Evolutionary conservation across 2,113 vertebrate genomes (phyloP).

Genomic region (Mesoclemmys tuberculata): DNA sequence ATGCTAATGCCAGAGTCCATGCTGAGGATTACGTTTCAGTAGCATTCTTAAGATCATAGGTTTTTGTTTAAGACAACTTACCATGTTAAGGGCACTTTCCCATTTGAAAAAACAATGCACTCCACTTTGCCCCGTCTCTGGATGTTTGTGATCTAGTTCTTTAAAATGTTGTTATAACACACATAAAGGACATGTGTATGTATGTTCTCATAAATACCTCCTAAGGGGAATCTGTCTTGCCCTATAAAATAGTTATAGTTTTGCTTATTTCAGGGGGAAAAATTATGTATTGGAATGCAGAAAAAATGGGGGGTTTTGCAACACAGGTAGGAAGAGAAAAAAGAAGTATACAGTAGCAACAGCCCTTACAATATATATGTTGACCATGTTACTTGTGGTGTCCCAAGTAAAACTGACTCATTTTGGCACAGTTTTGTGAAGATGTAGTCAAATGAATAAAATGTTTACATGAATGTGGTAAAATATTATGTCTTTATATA

Average conservation of each 20-base stretch:
- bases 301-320: constrained; percentile 24
- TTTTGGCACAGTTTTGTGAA: not conserved
- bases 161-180: constrained; percentile 72
- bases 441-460: not conserved
- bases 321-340: constrained; percentile 39
- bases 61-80: constrained; percentile 65
- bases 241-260: constrained; percentile 47
- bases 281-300: constrained; percentile 28
- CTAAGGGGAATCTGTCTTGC: constrained; percentile 31
- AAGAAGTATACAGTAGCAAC: not conserved
- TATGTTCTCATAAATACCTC: constrained; percentile 50
- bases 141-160: constrained; percentile 87
- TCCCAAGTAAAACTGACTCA: not conserved
- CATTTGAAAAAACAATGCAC: constrained; percentile 65
- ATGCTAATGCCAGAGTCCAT: constrained; percentile 93
- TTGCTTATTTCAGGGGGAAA: not conserved
- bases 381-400: not conserved
- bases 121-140: constrained; percentile 81
- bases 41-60: constrained; percentile 87
- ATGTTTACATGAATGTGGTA: accelerated
- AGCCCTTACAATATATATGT: constrained; percentile 8
- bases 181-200: constrained; percentile 32
- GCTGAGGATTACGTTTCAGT: constrained; percentile 85
- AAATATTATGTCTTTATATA: accelerated
- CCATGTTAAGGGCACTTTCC: constrained; percentile 52